Base-by-base conservation (phyloP, 2,797 vertebrate genomes). In the Decapterus maruadsi region DNA sequence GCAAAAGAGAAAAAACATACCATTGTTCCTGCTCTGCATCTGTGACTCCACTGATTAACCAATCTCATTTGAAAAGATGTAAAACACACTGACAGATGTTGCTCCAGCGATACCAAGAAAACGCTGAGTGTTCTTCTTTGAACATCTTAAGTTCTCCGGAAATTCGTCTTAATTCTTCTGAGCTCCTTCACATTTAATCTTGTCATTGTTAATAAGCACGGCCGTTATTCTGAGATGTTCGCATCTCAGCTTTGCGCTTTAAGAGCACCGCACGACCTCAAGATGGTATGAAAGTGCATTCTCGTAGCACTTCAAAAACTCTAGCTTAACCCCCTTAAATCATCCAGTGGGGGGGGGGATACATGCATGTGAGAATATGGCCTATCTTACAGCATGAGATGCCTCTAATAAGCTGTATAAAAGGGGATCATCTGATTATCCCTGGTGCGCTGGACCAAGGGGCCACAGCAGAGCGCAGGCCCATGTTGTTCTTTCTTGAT, bases 341-440 rank as follows among this genome's bases (percentile, higher is more conserved):
- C 88, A 90, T 80, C 82, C 57, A 68, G 72, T 51, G 26, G 26
- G 26, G 26, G 6, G 3, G 45, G 87, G 75, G 74, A 61, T 79
- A 81, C 82, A 90, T 85, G 83, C 91, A 88, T 90, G 88, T 86
- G 83, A 92, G 90, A 89, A 86, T 89, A 89, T 80, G 90, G 85
- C 84, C 90, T 54, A 77, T 89, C 85, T 84, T 91, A 90, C 83
- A 85, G 83, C 78, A 81, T 73, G 83, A 93, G 88, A 93, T 87
- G 91, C 84, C 87, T 90, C 92, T 94, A 94, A 95, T 93, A 95
- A 94, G 90, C 90, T 91, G 87, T 86, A 92, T 93, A 89, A 94
- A 94, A 92, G 91, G 90, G 91, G 89, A 93, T 95, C 87, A 93
- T 92, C 83, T 89, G 90, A 90, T 93, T 92, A 93, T 94, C 88